phyloP scores from a whole-genome alignment of 2,888 invertebrate genomes.

The Listrodromus nycthemerus region DNA sequence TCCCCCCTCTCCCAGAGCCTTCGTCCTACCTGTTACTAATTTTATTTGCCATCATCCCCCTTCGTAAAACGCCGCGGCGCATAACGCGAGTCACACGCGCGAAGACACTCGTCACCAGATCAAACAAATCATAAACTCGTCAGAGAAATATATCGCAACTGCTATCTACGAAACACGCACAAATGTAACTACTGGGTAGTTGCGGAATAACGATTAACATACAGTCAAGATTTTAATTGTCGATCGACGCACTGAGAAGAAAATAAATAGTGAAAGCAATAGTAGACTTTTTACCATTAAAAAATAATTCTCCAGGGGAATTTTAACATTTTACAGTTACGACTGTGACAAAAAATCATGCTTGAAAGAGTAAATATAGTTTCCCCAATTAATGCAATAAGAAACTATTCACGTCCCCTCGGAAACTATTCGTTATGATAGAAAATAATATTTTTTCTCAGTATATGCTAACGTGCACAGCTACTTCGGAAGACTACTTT shows the following conservation, averaged over 20 bases:
- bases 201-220: not conserved
- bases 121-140: slow-evolving; percentile 62
- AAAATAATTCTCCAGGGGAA: too few species aligned
- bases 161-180: slow-evolving; percentile 39
- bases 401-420: too few species aligned
- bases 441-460: too few species aligned
- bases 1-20: not conserved
- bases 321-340: too few species aligned
- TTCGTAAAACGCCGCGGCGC: slow-evolving; percentile 42
- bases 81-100: not conserved
- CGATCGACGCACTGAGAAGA: not conserved
- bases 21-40: not conserved
- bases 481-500: too few species aligned
- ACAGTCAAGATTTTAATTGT: not conserved
- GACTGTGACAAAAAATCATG: too few species aligned
- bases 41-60: slow-evolving; percentile 14
- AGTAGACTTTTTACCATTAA: too few species aligned
- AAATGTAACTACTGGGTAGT: slow-evolving; percentile 20
- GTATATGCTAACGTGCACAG: too few species aligned
- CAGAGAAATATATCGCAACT: slow-evolving; percentile 31
- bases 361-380: too few species aligned
- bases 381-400: too few species aligned
- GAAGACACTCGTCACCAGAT: slow-evolving; percentile 34
- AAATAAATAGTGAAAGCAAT: not conserved
- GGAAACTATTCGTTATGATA: too few species aligned